A percentile compares a stretch with the other conserved stretches of the same genome.
Conservation (phyloP, 2,113 vertebrate species). For the Sebastes schlegelii region DNA sequence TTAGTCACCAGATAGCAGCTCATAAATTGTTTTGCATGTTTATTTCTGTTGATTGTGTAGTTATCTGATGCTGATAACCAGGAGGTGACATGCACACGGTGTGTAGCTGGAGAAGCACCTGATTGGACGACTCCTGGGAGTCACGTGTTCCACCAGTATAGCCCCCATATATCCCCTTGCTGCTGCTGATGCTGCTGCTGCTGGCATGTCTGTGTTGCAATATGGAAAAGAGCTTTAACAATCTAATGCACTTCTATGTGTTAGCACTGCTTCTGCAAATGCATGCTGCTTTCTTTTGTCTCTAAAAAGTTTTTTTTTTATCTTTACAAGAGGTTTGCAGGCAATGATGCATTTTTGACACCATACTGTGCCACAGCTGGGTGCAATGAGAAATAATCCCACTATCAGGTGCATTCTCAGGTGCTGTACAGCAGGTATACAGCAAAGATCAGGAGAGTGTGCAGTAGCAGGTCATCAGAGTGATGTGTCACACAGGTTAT, state of each 20-base stretch:
- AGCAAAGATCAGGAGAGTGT: slow-evolving; percentile 10
- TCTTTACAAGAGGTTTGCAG: not conserved
- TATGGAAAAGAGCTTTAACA: slow-evolving; percentile 57
- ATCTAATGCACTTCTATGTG: slow-evolving; percentile 42
- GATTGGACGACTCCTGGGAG: slow-evolving; percentile 78
- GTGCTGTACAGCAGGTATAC: not conserved
- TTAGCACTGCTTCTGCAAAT: slow-evolving; percentile 9
- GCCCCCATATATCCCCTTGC: slow-evolving; percentile 48
- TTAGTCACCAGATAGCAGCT: not conserved
- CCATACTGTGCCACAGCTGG: not conserved
- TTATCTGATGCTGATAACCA: slow-evolving; percentile 45
- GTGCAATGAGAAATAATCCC: slow-evolving; percentile 1
- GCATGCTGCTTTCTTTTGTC: not conserved
- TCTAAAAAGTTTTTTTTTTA: slow-evolving; percentile 4
- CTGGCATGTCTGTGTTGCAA: slow-evolving; percentile 52
- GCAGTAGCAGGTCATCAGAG: slow-evolving; percentile 13
- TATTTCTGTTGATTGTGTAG: slow-evolving; percentile 34
- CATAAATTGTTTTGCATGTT: slow-evolving; percentile 1
- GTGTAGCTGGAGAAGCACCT: slow-evolving; percentile 59
- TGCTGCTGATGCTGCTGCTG: slow-evolving; percentile 10
- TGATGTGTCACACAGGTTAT: slow-evolving; percentile 45
- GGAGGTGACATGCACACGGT: slow-evolving; percentile 61
- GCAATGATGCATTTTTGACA: not conserved
- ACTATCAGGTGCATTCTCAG: not conserved
- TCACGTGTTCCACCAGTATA: slow-evolving; percentile 80